A percentile compares a stretch with the other conserved stretches of the same genome.
Conservation (phyloP, 2,113 vertebrate species). For the Albula goreensis region DNA sequence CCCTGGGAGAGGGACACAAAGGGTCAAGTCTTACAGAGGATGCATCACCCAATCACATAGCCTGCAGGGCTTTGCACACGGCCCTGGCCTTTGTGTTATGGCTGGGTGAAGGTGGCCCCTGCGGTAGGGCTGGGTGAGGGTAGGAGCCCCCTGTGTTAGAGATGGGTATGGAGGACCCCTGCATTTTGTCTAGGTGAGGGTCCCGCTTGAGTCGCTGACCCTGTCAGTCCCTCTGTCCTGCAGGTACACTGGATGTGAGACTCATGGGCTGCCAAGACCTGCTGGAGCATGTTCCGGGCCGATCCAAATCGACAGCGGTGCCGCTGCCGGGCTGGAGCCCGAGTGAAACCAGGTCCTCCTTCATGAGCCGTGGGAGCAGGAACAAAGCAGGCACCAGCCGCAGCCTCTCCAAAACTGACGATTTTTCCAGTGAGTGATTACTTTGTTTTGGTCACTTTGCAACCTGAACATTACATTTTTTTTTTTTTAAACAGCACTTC, state of each 20-base stretch:
- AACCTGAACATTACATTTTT: background rate
- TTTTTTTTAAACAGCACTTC: background rate
- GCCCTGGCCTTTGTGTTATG: background rate
- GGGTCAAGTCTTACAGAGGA: background rate
- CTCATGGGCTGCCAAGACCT: constrained; percentile 99
- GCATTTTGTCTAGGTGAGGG: too few species aligned
- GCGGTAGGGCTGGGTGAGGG: background rate
- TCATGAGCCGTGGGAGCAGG: constrained; percentile 93
- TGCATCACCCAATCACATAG: background rate
- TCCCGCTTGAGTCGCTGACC: background rate
- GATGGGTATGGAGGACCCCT: too few species aligned
- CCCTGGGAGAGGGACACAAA: background rate
- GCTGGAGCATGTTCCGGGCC: constrained; percentile 92
- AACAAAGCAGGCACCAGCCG: constrained; percentile 86
- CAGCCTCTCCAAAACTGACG: constrained; percentile 91
- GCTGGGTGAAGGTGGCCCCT: background rate
- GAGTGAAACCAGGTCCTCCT: constrained; percentile 91
- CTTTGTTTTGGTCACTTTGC: background rate
- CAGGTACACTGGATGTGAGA: constrained; percentile 96
- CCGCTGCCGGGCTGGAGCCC: constrained; percentile 94
- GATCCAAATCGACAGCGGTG: constrained; percentile 86
- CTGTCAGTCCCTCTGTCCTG: constrained; percentile 7
- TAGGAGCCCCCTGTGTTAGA: background rate
- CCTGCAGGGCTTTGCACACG: background rate
- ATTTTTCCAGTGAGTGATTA: constrained; percentile 89